Percentiles rank a stretch among this genome's conserved stretches.
Evolutionary conservation across 2,113 vertebrate genomes (phyloP).

Genomic region (Lipotes vexillifer): DNA sequence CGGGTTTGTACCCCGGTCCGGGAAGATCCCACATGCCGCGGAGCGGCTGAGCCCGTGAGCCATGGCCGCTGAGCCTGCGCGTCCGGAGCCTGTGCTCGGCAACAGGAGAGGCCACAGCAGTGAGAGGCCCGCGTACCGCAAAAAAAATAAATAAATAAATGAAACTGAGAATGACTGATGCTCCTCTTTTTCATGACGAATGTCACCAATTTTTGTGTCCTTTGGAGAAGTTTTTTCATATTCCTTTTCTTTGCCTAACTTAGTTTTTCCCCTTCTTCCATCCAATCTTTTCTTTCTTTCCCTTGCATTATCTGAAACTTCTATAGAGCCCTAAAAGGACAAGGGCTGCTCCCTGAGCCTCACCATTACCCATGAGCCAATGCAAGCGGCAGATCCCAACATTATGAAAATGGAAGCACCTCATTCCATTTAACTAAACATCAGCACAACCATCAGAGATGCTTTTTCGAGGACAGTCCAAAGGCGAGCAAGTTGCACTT

Average conservation of each 20-base stretch:
- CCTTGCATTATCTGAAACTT: constrained; percentile 22
- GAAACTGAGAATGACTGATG: constrained; percentile 44
- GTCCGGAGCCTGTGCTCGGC: no score
- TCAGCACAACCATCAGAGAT: background rate
- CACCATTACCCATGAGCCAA: background rate
- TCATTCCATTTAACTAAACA: background rate
- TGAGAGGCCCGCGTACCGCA: no score
- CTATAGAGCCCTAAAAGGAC: background rate
- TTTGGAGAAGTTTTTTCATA: constrained; percentile 18
- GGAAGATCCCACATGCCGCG: no score
- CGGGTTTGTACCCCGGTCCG: no score
- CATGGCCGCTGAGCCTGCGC: no score
- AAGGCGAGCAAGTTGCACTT: background rate
- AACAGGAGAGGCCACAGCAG: no score
- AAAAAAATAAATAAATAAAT: background rate
- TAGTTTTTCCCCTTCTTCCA: background rate
- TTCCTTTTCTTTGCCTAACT: constrained; percentile 4
- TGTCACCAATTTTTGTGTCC: constrained; percentile 17
- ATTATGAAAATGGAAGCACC: constrained; percentile 24
- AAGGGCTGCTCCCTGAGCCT: background rate
- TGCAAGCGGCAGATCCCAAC: background rate
- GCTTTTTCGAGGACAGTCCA: background rate
- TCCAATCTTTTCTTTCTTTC: background rate
- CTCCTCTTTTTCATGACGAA: constrained; percentile 47
- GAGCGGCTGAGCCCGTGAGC: fast-evolving